phyloP scores from a whole-genome alignment of 2,797 vertebrate species.

The Coregonus ussuriensis region DNA sequence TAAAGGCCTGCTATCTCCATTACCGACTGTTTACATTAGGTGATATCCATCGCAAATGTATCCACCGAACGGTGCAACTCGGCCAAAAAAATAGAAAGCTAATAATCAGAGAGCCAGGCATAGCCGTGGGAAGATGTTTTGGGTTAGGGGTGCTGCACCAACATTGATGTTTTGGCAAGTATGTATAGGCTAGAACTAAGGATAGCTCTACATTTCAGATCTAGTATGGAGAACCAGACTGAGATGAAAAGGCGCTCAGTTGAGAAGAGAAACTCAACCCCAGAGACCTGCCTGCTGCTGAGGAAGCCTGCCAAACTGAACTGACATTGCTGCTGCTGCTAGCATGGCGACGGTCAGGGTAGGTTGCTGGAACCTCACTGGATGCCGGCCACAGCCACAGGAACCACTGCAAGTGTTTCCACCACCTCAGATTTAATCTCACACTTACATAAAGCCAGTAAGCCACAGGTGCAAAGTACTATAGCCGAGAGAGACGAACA shows the following conservation, averaged over 20 bases:
- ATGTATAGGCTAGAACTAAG: not conserved
- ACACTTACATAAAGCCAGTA: conserved; percentile 28
- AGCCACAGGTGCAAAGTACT: conserved; percentile 51
- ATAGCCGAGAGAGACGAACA: not conserved
- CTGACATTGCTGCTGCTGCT: conserved; percentile 25
- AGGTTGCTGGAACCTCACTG: conserved; percentile 27
- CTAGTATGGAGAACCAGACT: not conserved
- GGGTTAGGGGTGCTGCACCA: too few species aligned
- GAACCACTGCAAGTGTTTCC: conserved; percentile 33
- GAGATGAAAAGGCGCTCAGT: too few species aligned
- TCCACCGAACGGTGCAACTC: too few species aligned
- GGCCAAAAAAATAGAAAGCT: not conserved
- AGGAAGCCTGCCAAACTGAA: conserved; percentile 21
- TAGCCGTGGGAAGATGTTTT: not conserved
- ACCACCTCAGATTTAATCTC: conserved; percentile 10
- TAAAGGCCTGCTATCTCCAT: not conserved
- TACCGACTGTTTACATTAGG: not conserved
- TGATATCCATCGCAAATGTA: not conserved
- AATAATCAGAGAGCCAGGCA: not conserved
- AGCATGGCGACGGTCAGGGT: conserved; percentile 34
- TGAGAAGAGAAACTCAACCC: not conserved
- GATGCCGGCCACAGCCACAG: conserved; percentile 9
- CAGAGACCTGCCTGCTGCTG: not conserved
- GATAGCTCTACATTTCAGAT: not conserved
- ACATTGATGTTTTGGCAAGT: not conserved